Base-by-base conservation (phyloP, 2,113 vertebrate species). In the Collichthys lucidus region DNA sequence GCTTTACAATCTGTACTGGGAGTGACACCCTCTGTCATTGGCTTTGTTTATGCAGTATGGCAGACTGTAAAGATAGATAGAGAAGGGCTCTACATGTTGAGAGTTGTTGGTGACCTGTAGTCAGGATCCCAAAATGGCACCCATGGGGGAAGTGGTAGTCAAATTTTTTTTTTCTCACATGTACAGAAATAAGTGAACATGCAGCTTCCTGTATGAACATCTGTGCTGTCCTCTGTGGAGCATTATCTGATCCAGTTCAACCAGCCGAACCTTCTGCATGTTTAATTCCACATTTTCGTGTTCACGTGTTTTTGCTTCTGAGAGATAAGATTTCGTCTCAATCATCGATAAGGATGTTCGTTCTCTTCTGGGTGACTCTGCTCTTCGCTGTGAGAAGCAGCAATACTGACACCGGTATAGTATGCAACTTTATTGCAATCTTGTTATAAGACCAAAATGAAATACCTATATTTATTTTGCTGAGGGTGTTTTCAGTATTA, bases 141-240 rank as follows among this genome's bases (percentile, higher is more conserved):
- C 77, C 16, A 29, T 29, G 11, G 40, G 75, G n/a, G 60, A 29
- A 24, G 6, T 9, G 1, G 6, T 17, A 80, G 46, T 68, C 77
- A 88, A 82, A 77, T 79, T 20, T 11, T 4, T 46, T 79, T 20
- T 11, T 2, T 44, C 11, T 17, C 17, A 57, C 26, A 40, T 6
- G 3, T 24, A 31, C 22, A 17, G 4, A 8, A 46, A 35, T 26
- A 47, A 11, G 5, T 77, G 63, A 82, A 69, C 16, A n/a, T 35
- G 40, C 29, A 71, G 20, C 80, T 53, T 82, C 84, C 70, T 84
- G 77, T 72, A 15, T 52, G 11, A 59, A 3, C 52, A 35, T 63
- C 71, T 82, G 62, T 74, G 44, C 35, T 59, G 46, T 52, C 29
- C 69, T 49, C 31, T 46, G 24, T 61, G 20, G 57, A 62, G 10